phyloP scores from a whole-genome alignment of 2,113 vertebrate species.

The Myiozetetes cayanensis region DNA sequence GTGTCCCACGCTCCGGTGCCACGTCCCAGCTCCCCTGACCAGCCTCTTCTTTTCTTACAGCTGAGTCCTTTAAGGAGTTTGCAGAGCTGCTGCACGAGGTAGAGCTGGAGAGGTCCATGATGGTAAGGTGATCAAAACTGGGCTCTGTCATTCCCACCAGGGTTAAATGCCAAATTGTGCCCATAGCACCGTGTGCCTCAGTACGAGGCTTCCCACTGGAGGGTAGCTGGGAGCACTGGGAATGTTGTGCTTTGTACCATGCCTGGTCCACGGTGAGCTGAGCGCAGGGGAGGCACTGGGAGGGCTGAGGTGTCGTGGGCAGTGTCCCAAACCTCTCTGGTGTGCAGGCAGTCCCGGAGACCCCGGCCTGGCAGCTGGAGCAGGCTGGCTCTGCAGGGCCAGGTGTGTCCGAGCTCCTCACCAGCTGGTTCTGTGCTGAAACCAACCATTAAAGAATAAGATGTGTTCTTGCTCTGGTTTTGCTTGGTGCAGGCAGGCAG shows the following conservation, averaged over 20 bases:
- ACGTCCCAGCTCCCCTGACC: not conserved
- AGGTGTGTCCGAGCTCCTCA: not conserved
- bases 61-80: slow-evolving; percentile 97
- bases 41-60: slow-evolving; percentile 65
- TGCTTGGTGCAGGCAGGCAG: not conserved
- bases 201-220: not conserved
- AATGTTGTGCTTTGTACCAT: rapidly evolving
- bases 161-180: not conserved
- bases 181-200: rapidly evolving
- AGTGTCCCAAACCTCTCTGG: not conserved
- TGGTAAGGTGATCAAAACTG: slow-evolving; percentile 77
- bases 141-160: not conserved
- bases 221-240: not conserved
- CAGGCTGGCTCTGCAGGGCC: not conserved
- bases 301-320: not conserved
- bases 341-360: not conserved
- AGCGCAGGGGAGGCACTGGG: not conserved
- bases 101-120: slow-evolving; percentile 94
- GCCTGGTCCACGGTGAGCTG: not conserved
- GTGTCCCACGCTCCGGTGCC: rapidly evolving
- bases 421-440: not conserved
- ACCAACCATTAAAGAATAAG: not conserved
- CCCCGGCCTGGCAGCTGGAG: not conserved
- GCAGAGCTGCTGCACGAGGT: slow-evolving; percentile 92
- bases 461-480: not conserved